Percentiles rank a stretch among this genome's conserved stretches.
Evolutionary conservation across 2,113 vertebrate species (phyloP).

Genomic region (Cisticola juncidis): DNA sequence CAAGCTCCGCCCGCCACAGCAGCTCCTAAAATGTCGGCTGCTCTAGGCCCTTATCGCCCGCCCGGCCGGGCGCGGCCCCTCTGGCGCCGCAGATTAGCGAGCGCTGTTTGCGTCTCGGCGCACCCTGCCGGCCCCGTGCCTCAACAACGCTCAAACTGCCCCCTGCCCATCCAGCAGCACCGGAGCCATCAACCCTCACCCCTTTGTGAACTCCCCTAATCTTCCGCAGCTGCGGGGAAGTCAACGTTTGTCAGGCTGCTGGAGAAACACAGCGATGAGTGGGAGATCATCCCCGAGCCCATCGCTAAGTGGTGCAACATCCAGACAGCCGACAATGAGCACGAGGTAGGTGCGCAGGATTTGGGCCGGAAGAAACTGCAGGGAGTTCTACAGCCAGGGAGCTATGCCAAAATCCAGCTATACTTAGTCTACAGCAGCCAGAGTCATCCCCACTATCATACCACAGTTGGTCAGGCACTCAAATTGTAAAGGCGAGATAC

Average conservation of each 20-base stretch:
- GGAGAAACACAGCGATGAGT: slow-evolving; percentile 72
- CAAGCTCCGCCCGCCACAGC: not conserved
- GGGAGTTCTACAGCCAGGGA: not conserved
- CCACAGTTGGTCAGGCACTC: not conserved
- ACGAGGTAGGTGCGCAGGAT: slow-evolving; percentile 17
- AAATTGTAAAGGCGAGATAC: not conserved
- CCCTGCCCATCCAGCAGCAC: accelerated
- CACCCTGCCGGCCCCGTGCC: too few species aligned
- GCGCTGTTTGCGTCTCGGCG: not conserved
- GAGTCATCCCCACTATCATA: not conserved
- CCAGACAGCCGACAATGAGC: slow-evolving; percentile 65
- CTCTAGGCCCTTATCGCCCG: not conserved
- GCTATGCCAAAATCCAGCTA: not conserved
- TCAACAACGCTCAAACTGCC: too few species aligned
- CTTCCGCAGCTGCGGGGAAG: slow-evolving; percentile 73
- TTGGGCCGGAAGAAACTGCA: too few species aligned
- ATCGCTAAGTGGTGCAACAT: slow-evolving; percentile 83
- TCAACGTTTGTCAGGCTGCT: slow-evolving; percentile 77
- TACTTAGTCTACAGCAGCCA: not conserved
- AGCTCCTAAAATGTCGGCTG: slow-evolving; percentile 50
- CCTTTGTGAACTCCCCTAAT: not conserved
- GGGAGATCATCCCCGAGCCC: slow-evolving; percentile 79
- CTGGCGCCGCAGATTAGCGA: not conserved
- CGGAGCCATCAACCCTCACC: accelerated
- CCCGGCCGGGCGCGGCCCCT: not conserved